Percentiles rank a stretch among this genome's conserved stretches.
These are phyloP conservation scores for Sorex maritimensis DNA, from an alignment of 2,797 vertebrate species.

Conservation along the genomic window DNA sequence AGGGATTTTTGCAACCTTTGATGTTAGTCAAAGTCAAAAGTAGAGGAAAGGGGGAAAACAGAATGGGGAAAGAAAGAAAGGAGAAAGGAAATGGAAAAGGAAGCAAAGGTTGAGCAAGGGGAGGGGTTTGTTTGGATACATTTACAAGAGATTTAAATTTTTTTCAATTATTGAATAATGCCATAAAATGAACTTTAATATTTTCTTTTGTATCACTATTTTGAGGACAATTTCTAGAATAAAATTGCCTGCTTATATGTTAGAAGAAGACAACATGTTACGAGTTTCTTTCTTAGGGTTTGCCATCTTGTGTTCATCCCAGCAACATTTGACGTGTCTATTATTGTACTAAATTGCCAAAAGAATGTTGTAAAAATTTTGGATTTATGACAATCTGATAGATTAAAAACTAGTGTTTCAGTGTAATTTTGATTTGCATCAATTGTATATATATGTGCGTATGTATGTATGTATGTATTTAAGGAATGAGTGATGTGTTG, in stretches of 20 bases:
- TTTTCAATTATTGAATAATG: slow-evolving; percentile 17
- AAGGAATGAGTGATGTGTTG: neutral
- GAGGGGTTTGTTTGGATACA: neutral
- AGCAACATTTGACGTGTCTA: neutral
- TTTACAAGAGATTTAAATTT: slow-evolving; percentile 22
- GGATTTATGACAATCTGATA: neutral
- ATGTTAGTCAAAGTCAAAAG: neutral
- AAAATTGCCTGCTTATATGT: neutral
- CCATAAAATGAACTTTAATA: neutral
- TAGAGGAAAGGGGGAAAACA: neutral
- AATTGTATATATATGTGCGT: neutral
- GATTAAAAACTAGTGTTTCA: neutral
- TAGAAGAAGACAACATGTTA: slow-evolving; percentile 21
- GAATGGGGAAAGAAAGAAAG: neutral
- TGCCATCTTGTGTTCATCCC: neutral
- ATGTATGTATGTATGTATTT: neutral
- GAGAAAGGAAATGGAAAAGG: neutral
- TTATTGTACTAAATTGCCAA: neutral
- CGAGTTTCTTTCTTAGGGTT: neutral
- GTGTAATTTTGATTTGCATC: neutral
- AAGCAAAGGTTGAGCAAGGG: neutral
- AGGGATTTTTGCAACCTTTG: neutral
- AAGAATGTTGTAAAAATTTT: neutral
- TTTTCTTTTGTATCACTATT: slow-evolving; percentile 8
- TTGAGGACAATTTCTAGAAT: slow-evolving; percentile 31